Conservation (phyloP, 2,113 vertebrate species). For the Pseudorectes ferrugineus region DNA sequence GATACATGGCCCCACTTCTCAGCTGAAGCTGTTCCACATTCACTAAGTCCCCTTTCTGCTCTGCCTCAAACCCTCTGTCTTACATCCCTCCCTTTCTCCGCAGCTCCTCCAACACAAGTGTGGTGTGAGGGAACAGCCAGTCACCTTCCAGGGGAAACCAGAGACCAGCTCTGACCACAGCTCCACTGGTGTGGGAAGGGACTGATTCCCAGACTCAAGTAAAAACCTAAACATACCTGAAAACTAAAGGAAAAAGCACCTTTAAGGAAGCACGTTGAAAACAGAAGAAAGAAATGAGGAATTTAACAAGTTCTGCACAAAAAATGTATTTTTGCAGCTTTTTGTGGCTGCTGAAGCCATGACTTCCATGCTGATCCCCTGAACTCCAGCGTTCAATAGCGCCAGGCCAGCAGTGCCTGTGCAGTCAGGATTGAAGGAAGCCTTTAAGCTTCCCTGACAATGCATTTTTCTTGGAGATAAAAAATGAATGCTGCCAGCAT, state of each 20-base stretch:
- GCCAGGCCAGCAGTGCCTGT: slow-evolving; percentile 2
- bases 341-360: background rate
- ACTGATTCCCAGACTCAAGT: background rate
- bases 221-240: background rate
- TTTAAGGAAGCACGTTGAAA: background rate
- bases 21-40: background rate
- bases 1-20: accelerated
- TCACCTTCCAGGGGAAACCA: background rate
- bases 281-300: background rate
- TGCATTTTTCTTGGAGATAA: slow-evolving; percentile 33
- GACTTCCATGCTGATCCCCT: background rate
- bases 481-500: slow-evolving; percentile 59
- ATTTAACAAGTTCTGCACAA: background rate
- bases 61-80: background rate
- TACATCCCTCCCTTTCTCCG: background rate
- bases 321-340: background rate
- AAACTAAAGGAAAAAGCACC: background rate
- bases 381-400: background rate
- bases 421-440: slow-evolving; percentile 30
- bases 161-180: background rate
- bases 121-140: background rate
- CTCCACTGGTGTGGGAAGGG: background rate
- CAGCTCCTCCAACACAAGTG: background rate
- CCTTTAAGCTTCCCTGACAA: slow-evolving; percentile 49
- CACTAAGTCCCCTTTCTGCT: no score